Evolutionary conservation across 2,797 vertebrate genomes (phyloP).

Genomic region (Lepilemur ruficaudatus): DNA sequence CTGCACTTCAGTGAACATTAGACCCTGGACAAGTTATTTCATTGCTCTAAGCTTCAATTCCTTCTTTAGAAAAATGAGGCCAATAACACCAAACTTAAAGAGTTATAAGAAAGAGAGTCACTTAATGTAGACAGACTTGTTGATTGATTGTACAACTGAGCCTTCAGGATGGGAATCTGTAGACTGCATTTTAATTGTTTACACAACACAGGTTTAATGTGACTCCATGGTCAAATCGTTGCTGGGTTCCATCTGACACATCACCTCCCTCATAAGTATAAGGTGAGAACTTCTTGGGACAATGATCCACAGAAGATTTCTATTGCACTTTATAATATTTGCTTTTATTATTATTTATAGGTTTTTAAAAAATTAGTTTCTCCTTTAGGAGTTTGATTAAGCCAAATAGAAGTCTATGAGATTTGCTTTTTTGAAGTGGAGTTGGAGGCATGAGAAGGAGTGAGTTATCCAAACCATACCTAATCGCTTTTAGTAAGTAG

Average conservation of each 20-base stretch:
- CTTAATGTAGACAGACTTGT: background rate
- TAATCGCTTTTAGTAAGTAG: background rate
- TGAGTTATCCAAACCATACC: background rate
- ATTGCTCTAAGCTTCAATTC: background rate
- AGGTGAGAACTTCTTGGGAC: background rate
- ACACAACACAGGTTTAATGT: background rate
- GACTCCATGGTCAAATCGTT: background rate
- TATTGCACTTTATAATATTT: background rate
- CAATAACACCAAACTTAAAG: background rate
- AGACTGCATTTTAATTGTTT: background rate
- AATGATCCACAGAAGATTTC: background rate
- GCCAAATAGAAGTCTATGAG: background rate
- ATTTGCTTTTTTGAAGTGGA: background rate
- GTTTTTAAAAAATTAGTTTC: slow-evolving; percentile 31
- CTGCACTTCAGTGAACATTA: background rate
- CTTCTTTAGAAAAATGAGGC: background rate
- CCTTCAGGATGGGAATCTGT: background rate
- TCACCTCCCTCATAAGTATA: background rate
- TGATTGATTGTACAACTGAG: background rate
- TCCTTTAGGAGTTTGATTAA: background rate
- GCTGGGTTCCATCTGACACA: background rate
- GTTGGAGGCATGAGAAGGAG: background rate
- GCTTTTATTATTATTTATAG: background rate
- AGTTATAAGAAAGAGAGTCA: background rate
- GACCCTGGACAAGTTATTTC: background rate